phyloP scores from a whole-genome alignment of 2,888 invertebrate species.

The Sphaerolaimus hirsutus region DNA sequence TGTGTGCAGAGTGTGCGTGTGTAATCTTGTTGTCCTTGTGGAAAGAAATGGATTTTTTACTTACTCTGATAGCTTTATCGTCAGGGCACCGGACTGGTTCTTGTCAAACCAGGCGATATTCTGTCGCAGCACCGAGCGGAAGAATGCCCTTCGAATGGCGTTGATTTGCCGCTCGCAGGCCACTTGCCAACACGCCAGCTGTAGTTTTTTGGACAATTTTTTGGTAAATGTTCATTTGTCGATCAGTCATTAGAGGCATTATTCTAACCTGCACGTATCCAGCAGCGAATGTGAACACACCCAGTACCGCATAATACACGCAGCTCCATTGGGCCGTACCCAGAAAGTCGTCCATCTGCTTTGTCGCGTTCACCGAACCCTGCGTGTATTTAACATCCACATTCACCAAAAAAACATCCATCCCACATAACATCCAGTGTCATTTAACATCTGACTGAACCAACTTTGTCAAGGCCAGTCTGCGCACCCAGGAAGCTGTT shows the following conservation, averaged over 20 bases:
- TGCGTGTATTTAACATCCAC: no score
- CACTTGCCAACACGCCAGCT: slow-evolving; percentile 27
- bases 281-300: not conserved
- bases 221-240: no score
- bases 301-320: not conserved
- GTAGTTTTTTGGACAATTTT: slow-evolving; percentile 8
- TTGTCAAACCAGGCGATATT: slow-evolving; percentile 29
- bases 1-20: not conserved
- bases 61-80: slow-evolving; percentile 31
- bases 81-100: slow-evolving; percentile 30
- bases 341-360: not conserved
- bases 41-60: slow-evolving; percentile 6
- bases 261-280: not conserved
- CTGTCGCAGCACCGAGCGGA: slow-evolving; percentile 26
- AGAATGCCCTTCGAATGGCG: slow-evolving; percentile 27
- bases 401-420: no score
- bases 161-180: slow-evolving; percentile 30
- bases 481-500: slow-evolving; percentile 2
- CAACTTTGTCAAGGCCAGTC: no score
- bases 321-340: not conserved
- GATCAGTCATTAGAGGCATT: no score
- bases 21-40: not conserved
- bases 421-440: no score
- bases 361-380: no score
- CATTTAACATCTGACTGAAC: no score